Percentiles rank a stretch among this genome's conserved stretches.
Evolutionary conservation across 2,797 vertebrate species (phyloP).

Genomic region (Tragelaphus eurycerus): DNA sequence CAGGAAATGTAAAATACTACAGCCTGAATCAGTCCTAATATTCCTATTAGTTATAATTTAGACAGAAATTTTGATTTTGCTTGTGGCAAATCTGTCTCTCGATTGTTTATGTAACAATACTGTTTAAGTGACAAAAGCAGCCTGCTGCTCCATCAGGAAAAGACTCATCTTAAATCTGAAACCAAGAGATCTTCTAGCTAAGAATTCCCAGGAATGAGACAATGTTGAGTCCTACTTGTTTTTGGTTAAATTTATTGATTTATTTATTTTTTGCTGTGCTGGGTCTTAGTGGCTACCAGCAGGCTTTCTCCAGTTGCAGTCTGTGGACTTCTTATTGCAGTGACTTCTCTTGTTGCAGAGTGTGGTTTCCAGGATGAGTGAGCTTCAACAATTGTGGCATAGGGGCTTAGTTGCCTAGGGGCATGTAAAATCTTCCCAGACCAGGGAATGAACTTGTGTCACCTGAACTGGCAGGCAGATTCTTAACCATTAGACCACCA

Average conservation of each 20-base stretch:
- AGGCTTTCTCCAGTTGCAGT: not conserved
- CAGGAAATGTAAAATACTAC: slow-evolving; percentile 42
- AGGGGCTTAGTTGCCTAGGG: not conserved
- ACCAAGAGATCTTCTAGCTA: slow-evolving; percentile 16
- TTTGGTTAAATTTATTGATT: not conserved
- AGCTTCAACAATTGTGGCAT: not conserved
- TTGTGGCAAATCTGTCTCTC: slow-evolving; percentile 33
- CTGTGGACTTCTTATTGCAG: not conserved
- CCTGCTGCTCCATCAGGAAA: not conserved
- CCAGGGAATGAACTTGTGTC: not conserved
- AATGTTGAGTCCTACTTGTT: not conserved
- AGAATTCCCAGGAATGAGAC: slow-evolving; percentile 35
- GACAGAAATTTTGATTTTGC: slow-evolving; percentile 54
- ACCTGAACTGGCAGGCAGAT: not conserved
- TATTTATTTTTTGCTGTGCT: not conserved
- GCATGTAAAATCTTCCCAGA: not conserved
- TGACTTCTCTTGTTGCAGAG: not conserved
- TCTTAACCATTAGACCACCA: not conserved
- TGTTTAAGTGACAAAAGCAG: slow-evolving; percentile 7
- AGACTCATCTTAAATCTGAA: not conserved
- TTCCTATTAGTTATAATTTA: slow-evolving; percentile 34
- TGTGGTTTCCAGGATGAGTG: not conserved
- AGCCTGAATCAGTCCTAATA: not conserved
- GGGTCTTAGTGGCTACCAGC: not conserved
- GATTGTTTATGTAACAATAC: slow-evolving; percentile 54